Percentiles rank a stretch among this genome's conserved stretches.
phyloP scores from a whole-genome alignment of 2,797 vertebrate genomes.

The Syncerus caffer region DNA sequence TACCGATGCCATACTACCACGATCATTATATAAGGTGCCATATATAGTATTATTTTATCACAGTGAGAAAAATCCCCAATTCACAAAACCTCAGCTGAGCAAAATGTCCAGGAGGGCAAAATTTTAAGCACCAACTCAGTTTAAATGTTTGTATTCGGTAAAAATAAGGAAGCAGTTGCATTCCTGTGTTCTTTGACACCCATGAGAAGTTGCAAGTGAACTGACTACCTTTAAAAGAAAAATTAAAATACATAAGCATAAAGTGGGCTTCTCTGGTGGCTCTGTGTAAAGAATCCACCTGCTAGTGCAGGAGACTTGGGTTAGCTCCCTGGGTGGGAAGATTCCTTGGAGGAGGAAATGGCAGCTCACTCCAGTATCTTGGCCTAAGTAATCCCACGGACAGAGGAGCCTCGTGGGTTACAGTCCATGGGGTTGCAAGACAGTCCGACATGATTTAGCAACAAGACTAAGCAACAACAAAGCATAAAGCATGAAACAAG shows the following conservation, averaged over 20 bases:
- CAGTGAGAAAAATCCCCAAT: neutral
- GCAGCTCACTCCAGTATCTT: neutral
- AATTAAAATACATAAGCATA: neutral
- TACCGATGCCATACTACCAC: neutral
- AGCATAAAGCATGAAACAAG: neutral
- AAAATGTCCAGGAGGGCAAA: neutral
- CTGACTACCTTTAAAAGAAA: neutral
- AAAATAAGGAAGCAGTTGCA: neutral
- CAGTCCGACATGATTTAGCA: neutral
- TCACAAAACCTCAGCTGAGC: neutral
- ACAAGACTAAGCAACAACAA: neutral
- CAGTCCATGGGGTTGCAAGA: neutral
- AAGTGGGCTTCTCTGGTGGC: neutral
- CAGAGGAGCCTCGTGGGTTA: neutral
- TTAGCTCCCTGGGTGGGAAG: neutral
- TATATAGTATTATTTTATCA: neutral
- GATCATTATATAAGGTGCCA: fast-evolving
- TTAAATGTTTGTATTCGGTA: neutral
- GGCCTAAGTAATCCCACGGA: neutral
- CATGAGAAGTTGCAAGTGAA: neutral
- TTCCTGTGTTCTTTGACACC: neutral
- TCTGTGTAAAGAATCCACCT: neutral
- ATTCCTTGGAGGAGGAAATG: neutral
- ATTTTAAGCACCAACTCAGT: neutral
- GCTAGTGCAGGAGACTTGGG: neutral